Evolutionary conservation across 2,113 vertebrate genomes (phyloP).

Genomic region (Misgurnus mizolepis): DNA sequence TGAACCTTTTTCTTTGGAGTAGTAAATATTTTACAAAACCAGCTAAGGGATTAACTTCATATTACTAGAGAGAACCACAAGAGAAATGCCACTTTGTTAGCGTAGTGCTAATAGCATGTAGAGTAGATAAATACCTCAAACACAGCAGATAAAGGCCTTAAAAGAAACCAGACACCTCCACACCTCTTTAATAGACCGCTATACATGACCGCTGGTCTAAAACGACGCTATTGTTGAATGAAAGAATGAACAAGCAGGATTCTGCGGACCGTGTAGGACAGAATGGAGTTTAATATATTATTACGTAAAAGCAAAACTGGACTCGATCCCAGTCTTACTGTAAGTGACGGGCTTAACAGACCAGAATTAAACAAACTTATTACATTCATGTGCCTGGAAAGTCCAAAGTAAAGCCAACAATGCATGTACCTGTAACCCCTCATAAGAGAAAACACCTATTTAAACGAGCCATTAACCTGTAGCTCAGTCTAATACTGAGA

Average conservation of each 20-base stretch:
- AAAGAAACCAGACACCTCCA: conserved; percentile 23
- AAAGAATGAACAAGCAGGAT: not conserved
- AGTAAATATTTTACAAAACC: conserved; percentile 40
- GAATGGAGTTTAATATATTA: not conserved
- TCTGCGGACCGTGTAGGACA: not conserved
- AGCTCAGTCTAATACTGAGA: not conserved
- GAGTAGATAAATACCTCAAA: conserved; percentile 42
- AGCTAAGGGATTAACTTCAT: conserved; percentile 34
- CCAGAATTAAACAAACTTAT: conserved; percentile 6
- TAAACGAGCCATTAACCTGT: too few relatives aligned
- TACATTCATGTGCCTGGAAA: conserved; percentile 24
- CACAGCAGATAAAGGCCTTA: conserved; percentile 38
- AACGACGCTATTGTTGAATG: not conserved
- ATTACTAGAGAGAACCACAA: conserved; percentile 32
- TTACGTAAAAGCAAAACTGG: too few relatives aligned
- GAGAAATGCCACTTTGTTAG: conserved; percentile 34
- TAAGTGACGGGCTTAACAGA: not conserved
- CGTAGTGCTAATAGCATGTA: conserved; percentile 33
- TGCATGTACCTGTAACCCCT: not conserved
- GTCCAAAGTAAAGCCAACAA: conserved; percentile 1
- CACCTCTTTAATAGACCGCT: conserved; percentile 6
- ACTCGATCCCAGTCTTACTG: too few relatives aligned
- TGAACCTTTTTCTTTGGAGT: conserved; percentile 29
- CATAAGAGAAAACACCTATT: not conserved
- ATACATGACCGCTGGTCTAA: conserved; percentile 4